A percentile compares a stretch with the other conserved stretches of the same genome.
phyloP scores from a whole-genome alignment of 92 coral and sea anemone species.

The Isaurus tuberculatus region DNA sequence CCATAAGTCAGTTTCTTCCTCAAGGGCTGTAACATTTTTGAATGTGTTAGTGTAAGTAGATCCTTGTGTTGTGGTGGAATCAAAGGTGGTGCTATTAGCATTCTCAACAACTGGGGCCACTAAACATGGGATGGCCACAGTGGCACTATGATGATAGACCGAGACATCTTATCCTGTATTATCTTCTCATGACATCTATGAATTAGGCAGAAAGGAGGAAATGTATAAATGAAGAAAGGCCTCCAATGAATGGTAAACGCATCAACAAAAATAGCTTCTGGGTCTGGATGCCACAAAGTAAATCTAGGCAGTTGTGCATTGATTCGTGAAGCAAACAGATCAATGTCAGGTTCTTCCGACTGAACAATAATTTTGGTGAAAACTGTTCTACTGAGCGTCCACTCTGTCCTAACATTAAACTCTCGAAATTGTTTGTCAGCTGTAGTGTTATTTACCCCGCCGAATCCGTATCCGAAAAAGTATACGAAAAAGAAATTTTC shows the following conservation, averaged over 20 bases:
- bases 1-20: constrained; percentile 45
- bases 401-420: constrained; percentile 58
- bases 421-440: constrained; percentile 53
- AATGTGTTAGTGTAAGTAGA: constrained; percentile 45
- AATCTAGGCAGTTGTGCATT: constrained; percentile 55
- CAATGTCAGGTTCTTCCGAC: constrained; percentile 53
- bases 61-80: constrained; percentile 37
- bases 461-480: too few species aligned
- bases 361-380: constrained; percentile 33
- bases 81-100: constrained; percentile 43
- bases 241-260: constrained; percentile 63
- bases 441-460: constrained; percentile 34
- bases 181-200: constrained; percentile 52
- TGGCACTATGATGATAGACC: not conserved
- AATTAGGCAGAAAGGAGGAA: constrained; percentile 63
- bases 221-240: constrained; percentile 46
- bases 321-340: constrained; percentile 56
- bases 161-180: not conserved
- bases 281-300: constrained; percentile 67
- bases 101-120: not conserved
- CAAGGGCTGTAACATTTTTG: constrained; percentile 48
- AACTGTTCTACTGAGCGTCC: constrained; percentile 38
- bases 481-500: too few species aligned
- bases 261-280: constrained; percentile 53
- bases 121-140: constrained; percentile 11